Evolutionary conservation across 2,888 invertebrate genomes (phyloP).

Genomic region (Leptinotarsa rubiginosa): DNA sequence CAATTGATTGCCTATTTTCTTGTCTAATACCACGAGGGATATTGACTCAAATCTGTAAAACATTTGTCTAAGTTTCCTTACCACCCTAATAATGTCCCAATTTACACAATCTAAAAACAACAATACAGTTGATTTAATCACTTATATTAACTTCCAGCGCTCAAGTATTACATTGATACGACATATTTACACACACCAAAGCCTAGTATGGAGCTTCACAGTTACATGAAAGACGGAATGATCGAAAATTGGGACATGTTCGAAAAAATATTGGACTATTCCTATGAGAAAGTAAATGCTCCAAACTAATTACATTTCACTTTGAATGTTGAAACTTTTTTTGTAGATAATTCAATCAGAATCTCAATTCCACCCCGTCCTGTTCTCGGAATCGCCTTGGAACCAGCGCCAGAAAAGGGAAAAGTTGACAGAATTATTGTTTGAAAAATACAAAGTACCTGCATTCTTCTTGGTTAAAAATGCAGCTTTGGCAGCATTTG

Average conservation of each 20-base stretch:
- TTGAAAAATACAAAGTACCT: constrained; percentile 98
- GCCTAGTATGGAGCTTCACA: constrained; percentile 87
- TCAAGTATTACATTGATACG: constrained; percentile 91
- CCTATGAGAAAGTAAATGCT: constrained; percentile 80
- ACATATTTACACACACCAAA: constrained; percentile 92
- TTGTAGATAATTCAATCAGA: constrained; percentile 88
- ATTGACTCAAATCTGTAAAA: too few species aligned
- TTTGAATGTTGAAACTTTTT: neutral
- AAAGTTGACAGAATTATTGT: constrained; percentile 95
- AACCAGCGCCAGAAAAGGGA: constrained; percentile 92
- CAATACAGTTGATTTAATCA: neutral
- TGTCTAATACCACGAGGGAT: neutral
- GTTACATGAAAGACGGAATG: constrained; percentile 98
- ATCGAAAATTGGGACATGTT: constrained; percentile 99
- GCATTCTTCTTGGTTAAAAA: constrained; percentile 98
- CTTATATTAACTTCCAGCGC: constrained; percentile 54
- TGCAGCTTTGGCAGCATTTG: constrained; percentile 97
- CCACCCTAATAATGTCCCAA: too few species aligned
- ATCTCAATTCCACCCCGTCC: constrained; percentile 93
- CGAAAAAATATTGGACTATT: constrained; percentile 95
- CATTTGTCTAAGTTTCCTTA: too few species aligned
- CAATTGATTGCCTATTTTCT: neutral
- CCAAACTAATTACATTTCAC: too few species aligned
- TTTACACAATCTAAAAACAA: too few species aligned
- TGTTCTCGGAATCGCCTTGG: constrained; percentile 99